Conservation (phyloP, 1,140 invertebrate species). For the Drosophila kikkawai region DNA sequence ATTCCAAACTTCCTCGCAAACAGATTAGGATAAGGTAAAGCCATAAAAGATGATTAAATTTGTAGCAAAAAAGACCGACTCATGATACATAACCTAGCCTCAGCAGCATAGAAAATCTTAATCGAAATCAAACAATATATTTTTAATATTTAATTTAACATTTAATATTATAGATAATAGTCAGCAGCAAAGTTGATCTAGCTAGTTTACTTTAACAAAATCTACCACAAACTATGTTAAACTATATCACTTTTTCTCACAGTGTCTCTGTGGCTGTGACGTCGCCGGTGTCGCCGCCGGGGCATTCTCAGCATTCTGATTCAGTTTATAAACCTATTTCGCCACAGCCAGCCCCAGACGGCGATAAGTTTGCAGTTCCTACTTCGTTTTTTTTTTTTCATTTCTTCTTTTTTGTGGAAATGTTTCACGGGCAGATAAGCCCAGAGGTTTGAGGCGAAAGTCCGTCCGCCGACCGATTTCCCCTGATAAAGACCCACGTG, state of each 20-base stretch:
- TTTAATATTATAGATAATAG: too few species aligned
- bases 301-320: slow-evolving; percentile 27
- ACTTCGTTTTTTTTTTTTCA: slow-evolving; percentile 2
- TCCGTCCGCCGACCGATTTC: slow-evolving; percentile 24
- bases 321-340: slow-evolving; percentile 28
- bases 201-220: not conserved
- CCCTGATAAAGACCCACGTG: slow-evolving; percentile 57
- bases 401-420: slow-evolving; percentile 13
- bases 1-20: not conserved
- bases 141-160: too few species aligned
- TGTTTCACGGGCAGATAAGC: slow-evolving; percentile 31
- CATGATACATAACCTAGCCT: not conserved
- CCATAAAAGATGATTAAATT: not conserved
- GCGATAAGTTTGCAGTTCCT: slow-evolving; percentile 27
- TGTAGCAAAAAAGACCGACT: not conserved
- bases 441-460: slow-evolving; percentile 35
- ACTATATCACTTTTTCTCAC: not conserved
- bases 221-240: too few species aligned
- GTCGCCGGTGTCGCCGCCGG: slow-evolving; percentile 10
- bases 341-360: slow-evolving; percentile 30
- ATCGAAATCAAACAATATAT: not conserved
- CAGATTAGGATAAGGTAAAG: slow-evolving; percentile 1
- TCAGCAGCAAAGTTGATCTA: not conserved
- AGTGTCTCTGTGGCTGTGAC: not conserved
- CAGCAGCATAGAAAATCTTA: not conserved